Evolutionary conservation across 2,888 invertebrate species (phyloP), one percentile per base, ranked within the genome.

Genomic region (Labia minor): DNA sequence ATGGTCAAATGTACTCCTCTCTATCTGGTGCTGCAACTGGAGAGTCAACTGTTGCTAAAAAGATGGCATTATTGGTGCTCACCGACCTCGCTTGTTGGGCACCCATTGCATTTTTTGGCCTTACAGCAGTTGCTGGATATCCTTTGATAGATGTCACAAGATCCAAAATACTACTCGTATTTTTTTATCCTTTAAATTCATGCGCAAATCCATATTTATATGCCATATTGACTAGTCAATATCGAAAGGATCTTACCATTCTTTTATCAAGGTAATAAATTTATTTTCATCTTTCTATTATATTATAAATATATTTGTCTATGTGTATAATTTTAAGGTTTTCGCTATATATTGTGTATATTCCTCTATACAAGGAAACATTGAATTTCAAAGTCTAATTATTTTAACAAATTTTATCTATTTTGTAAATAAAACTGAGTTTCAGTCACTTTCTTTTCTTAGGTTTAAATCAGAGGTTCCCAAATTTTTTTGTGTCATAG

Each of bases 141-240:
- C 92, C 94, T 0, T 78, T 94, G 69, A 92, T 95, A 62, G 89
- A 90, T 72, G 87, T 94, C 0, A 87, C 88, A 6, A 85, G 87
- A 73, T 88, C 89, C 0, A 89, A 89, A 77, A 87, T 95, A 64
- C 79, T 93, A 11, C 78, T 93, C 69, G 93, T 95, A 8, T 92
- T 95, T 76, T 92, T 95, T 75, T 92, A 94, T 75, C 95, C 95
- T 0, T 78, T 95, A 69, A 95, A 95, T 78, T 90, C 93, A 0
- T 93, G 92, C 75, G 92, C 94, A 49, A 94, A 95, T 79, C 95
- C 95, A 0, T 94, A 93, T 80, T 79, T 95, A 1, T 95, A 95
- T 77, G 94, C 92, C 18, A 90, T 95, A 71, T 81, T 93, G 74
- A 95, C 94, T 6, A 86, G 91, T 70, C 92, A 92, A 77, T 93